These are phyloP conservation scores for Larimichthys crocea DNA, from an alignment of 2,113 vertebrate species.

Conservation along the genomic window DNA sequence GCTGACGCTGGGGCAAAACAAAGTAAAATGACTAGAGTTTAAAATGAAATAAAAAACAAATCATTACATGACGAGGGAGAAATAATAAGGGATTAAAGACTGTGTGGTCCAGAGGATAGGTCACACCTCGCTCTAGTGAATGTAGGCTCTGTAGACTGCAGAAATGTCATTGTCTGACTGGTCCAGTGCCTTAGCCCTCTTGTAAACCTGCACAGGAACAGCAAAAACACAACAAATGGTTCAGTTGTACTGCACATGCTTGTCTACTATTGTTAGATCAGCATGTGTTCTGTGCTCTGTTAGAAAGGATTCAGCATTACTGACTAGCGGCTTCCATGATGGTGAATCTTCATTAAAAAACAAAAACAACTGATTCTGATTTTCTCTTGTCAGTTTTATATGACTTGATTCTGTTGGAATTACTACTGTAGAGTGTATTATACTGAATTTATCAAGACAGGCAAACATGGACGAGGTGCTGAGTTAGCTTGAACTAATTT, in stretches of 20 bases:
- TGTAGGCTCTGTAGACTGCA: slow-evolving; percentile 98
- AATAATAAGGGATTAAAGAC: slow-evolving; percentile 42
- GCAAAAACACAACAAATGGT: slow-evolving; percentile 28
- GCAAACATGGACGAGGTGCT: too few species aligned
- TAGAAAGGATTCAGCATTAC: not conserved
- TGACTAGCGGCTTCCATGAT: too few species aligned
- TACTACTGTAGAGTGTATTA: too few species aligned
- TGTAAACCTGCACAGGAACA: slow-evolving; percentile 90
- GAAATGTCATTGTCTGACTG: slow-evolving; percentile 99
- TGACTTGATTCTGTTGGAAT: too few species aligned
- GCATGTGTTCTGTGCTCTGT: too few species aligned
- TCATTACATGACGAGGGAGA: slow-evolving; percentile 56
- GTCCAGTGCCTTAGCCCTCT: slow-evolving; percentile 99
- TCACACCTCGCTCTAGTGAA: slow-evolving; percentile 88
- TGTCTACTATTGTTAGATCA: not conserved
- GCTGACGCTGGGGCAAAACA: slow-evolving; percentile 72
- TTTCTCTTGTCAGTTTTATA: too few species aligned
- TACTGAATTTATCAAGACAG: too few species aligned
- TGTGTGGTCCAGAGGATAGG: slow-evolving; percentile 74
- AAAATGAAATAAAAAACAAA: slow-evolving; percentile 77
- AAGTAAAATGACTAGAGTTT: slow-evolving; percentile 75
- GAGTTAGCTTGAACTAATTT: too few species aligned
- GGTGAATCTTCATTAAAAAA: too few species aligned
- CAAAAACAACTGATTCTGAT: too few species aligned
- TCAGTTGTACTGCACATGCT: not conserved